Conservation (phyloP, 2,797 vertebrate genomes). For the Myioborus melanocephalus region DNA sequence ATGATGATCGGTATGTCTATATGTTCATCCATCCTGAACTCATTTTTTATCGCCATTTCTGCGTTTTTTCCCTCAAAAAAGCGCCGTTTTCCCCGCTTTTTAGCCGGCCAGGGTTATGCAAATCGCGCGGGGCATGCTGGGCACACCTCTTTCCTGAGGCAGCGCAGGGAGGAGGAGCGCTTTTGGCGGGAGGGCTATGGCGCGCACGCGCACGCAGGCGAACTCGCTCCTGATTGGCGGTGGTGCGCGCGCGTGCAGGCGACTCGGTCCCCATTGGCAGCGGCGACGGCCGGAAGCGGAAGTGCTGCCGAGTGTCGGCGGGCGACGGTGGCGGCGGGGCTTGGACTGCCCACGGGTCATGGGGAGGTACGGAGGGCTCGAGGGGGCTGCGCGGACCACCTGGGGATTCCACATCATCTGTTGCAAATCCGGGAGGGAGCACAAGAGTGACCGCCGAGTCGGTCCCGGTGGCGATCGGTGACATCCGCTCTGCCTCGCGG, state of each 20-base stretch:
- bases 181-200: too few species aligned
- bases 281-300: not conserved
- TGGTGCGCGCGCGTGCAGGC: not conserved
- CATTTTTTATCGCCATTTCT: rapidly evolving
- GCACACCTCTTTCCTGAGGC: not conserved
- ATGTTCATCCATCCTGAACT: rapidly evolving
- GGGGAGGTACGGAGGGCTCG: slow-evolving; percentile 8
- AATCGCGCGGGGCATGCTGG: not conserved
- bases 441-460: not conserved
- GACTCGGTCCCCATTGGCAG: rapidly evolving
- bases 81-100: rapidly evolving
- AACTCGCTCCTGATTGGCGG: not conserved
- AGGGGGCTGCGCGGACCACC: not conserved
- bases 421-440: not conserved
- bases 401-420: not conserved
- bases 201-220: not conserved
- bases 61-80: rapidly evolving
- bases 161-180: too few species aligned
- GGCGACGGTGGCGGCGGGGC: not conserved
- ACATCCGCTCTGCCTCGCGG: not conserved
- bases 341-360: not conserved
- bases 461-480: not conserved
- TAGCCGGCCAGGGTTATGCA: rapidly evolving
- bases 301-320: not conserved
- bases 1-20: rapidly evolving